Base-by-base conservation (phyloP, 2,888 invertebrate species). In the Athalia rosae region DNA sequence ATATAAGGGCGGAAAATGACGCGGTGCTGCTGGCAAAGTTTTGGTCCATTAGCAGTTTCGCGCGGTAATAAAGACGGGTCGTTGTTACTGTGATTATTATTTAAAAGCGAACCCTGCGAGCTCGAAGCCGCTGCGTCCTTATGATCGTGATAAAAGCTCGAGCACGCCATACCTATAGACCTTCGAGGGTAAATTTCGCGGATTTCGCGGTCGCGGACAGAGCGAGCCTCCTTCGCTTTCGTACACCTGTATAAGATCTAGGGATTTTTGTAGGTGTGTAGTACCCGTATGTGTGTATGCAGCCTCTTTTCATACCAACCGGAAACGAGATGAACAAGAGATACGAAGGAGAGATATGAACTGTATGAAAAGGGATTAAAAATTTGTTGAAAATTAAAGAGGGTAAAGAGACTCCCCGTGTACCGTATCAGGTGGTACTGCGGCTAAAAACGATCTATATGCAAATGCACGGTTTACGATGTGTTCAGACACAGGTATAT, bases 361-460 rank as follows among this genome's bases (percentile, higher is more conserved):
- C 28, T 28, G 28, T 28, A 28, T 45, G 67, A 58, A 45, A 58
- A 71, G 58, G 71, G 50, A 71, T 71, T 71, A 58, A 71, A 71
- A 71, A 71, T 71, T 71, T 41, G 56, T 58, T 71, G 43, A 71
- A 56, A 71, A 58, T 58, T 71, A 56, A 71, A 58, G 58, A 71
- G 58, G 58, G 58, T 58, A 56, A 71, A 71, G 71, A 58, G 8
- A 58, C 56, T 15, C 45, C 63, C 13, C 4, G 13, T n/a, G 53
- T 53, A n/a, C 47, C 48, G 28, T 28, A 28, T 28, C 28, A 28
- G 28, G 28, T 28, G 28, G 28, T 28, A 28, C 28, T 28, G 28
- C 28, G 53, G 41, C 28, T 67, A 67, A 67, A 67, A 41, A 50
- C 67, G 13, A 67, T 67, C 67, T 67, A 67, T 67, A 67, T 67